Evolutionary conservation across 2,113 vertebrate species (phyloP), one percentile per base, ranked within the genome.

Genomic region (Erinaceus europaeus): DNA sequence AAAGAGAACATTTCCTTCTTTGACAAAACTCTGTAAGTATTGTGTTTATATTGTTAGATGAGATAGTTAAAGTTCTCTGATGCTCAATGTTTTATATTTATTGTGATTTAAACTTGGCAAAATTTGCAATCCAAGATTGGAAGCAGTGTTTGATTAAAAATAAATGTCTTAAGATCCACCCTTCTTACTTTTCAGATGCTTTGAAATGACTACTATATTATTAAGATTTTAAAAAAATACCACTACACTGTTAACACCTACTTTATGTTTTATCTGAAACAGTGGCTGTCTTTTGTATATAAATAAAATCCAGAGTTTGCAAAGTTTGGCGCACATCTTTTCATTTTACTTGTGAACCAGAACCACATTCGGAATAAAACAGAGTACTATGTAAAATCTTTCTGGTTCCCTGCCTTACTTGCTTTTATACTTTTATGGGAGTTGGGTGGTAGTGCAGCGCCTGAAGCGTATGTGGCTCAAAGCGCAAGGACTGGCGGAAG

Each of bases 81-180:
- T 87, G 86, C 83, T 96, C 77, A 80, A 6, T 95, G 80, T 82
- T 95, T 96, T 95, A 84, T 94, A 91, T 96, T 95, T 96, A 93
- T 38, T 90, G 29, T 94, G 7, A 81, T 96, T 81, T 95, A 89
- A 53, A 86, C 50, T 88, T 75, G 11, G 23, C 61, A 92, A 90
- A 95, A 95, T 94, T 96, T 95, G 48, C 92, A 90, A 79, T 2
- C 67, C 72, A 71, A 84, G 53, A 92, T 73, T 67, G 90, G 64
- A 52, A 95, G 86, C 84, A 90, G 84, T 74, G 44, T 71, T 85
- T 87, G 64, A 88, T 96, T 96, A 95, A 96, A 94, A 96, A 95
- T 81, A 95, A 95, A 78, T 74, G 61, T 84, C 69, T 94, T 95
- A 87, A 93, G 95, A 83, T 4, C 79, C 6, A 68, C 32, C 20